Base-by-base conservation (phyloP, 2,888 invertebrate species). In the Caradrina clavipalpis region DNA sequence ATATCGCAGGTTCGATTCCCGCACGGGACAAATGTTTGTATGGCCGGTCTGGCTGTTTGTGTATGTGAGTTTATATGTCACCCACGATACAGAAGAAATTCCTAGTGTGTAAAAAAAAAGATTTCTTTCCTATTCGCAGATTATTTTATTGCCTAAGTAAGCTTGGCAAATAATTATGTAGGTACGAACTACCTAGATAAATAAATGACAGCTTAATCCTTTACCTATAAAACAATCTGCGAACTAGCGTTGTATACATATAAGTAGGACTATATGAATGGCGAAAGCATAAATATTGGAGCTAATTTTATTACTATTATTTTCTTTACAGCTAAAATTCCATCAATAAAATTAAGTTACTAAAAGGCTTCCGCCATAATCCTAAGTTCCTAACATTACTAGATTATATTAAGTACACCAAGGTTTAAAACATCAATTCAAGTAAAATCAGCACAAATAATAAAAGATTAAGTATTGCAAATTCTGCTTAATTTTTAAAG, bases 71-170 rank as follows among this genome's bases (percentile, higher is more conserved):
- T n/a, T n/a, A n/a, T n/a, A n/a, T n/a, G n/a, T n/a, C n/a, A n/a
- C n/a, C n/a, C n/a, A n/a, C n/a, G n/a, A n/a, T n/a, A n/a, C n/a
- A n/a, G n/a, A n/a, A n/a, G n/a, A n/a, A n/a, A n/a, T n/a, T n/a
- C n/a, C n/a, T n/a, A n/a, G n/a, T n/a, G n/a, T n/a, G n/a, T n/a
- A n/a, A n/a, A n/a, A n/a, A n/a, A n/a, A n/a, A n/a, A n/a, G n/a
- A n/a, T n/a, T n/a, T n/a, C n/a, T n/a, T n/a, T n/a, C 26, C 26
- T 26, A 26, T 3, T 26, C n/a, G 26, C 26, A 26, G 26, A 26
- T 26, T 26, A 26, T 49, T 49, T 63, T 65, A 69, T 71, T 71
- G 31, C 22, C 4, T 13, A 11, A 61, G 8, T 13, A 7, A 15
- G 13, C 11, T n/a, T 19, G 26, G 10, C 19, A 35, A 6, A 35